A percentile compares a stretch with the other conserved stretches of the same genome.
Evolutionary conservation across 2,888 invertebrate genomes (phyloP).

Genomic region (Folsomia manolachei): DNA sequence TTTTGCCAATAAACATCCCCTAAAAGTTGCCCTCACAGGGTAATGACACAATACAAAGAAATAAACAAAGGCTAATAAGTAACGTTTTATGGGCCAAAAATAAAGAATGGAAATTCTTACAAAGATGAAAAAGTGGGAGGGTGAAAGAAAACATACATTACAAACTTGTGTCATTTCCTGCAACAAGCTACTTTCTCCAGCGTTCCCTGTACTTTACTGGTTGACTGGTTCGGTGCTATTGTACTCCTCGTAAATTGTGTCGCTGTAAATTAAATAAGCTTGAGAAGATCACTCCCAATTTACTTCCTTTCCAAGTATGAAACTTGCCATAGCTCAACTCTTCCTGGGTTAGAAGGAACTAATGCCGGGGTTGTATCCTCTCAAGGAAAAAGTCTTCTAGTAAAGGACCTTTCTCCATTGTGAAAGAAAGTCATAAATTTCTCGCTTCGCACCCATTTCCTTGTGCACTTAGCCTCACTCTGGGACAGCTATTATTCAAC

Average conservation of each 20-base stretch:
- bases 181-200: neutral
- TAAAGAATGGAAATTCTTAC: neutral
- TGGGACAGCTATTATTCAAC: neutral
- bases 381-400: no score
- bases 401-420: neutral
- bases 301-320: neutral
- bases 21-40: no score
- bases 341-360: no score
- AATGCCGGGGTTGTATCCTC: no score
- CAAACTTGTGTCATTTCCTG: neutral
- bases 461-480: neutral
- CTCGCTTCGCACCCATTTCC: neutral
- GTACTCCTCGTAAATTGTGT: neutral
- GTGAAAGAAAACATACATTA: neutral
- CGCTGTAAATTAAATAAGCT: constrained; percentile 4
- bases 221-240: no score
- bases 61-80: no score
- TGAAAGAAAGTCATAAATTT: neutral
- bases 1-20: no score
- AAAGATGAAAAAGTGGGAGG: no score
- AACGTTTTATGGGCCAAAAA: neutral
- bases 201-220: no score
- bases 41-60: no score
- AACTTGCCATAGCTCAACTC: no score
- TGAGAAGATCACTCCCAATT: neutral